Evolutionary conservation across 2,797 vertebrate species (phyloP).

Genomic region (Cirrhinus mrigala): DNA sequence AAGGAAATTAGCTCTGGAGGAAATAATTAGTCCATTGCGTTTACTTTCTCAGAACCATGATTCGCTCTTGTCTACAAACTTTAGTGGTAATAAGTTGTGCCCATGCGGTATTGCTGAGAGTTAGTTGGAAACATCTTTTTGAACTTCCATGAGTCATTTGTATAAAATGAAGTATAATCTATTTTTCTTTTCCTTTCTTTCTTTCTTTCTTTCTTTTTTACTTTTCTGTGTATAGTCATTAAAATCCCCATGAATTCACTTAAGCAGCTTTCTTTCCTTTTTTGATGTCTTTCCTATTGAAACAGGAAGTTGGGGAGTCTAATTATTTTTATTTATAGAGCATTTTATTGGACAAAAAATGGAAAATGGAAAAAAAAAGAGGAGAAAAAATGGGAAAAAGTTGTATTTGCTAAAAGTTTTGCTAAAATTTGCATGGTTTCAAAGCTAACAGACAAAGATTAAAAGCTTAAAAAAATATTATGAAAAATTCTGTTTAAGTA

Average conservation of each 20-base stretch:
- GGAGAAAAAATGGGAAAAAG: background rate
- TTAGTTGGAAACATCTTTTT: slow-evolving; percentile 12
- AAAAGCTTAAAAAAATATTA: background rate
- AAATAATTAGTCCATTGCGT: slow-evolving; percentile 37
- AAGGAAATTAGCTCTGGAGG: slow-evolving; percentile 39
- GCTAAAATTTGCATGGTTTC: background rate
- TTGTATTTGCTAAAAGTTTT: background rate
- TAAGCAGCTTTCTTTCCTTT: background rate
- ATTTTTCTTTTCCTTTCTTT: background rate
- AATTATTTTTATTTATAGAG: background rate
- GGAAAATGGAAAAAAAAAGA: background rate
- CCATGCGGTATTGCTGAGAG: background rate
- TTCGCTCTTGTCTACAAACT: slow-evolving; percentile 30
- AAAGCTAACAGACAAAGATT: background rate
- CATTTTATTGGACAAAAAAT: too few relatives aligned
- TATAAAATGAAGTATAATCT: background rate
- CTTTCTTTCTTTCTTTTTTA: background rate
- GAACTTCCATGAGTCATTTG: background rate
- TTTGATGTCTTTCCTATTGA: background rate
- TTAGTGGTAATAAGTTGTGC: slow-evolving; percentile 5
- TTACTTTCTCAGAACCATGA: slow-evolving; percentile 29
- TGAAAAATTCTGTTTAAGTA: background rate
- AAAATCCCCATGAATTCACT: background rate
- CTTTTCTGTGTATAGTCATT: background rate
- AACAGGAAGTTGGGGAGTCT: background rate